Percentiles rank a stretch among this genome's conserved stretches.
phyloP scores from a whole-genome alignment of 2,113 vertebrate species.

The Tachysurus fulvidraco region DNA sequence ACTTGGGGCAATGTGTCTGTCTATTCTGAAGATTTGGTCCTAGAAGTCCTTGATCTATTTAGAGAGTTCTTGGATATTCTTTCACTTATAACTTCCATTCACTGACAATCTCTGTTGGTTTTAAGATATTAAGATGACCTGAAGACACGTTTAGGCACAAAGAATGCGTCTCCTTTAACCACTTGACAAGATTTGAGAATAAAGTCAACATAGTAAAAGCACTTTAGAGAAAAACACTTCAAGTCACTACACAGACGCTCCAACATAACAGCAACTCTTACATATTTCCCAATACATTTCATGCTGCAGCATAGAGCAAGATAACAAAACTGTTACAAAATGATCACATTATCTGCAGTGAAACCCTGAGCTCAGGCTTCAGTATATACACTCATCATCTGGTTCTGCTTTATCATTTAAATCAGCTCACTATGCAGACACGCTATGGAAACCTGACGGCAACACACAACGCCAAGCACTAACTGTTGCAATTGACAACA shows the following conservation, averaged over 20 bases:
- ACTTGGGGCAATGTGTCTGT: background rate
- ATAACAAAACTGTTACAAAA: constrained; percentile 25
- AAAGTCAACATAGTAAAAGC: constrained; percentile 2
- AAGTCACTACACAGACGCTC: constrained; percentile 9
- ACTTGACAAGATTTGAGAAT: background rate
- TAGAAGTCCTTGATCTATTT: background rate
- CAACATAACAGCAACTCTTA: background rate
- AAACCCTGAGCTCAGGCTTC: background rate
- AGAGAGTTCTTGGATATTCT: background rate
- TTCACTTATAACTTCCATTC: background rate
- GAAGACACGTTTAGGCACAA: background rate
- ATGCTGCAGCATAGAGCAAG: constrained; percentile 34
- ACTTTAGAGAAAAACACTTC: background rate
- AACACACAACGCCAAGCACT: constrained; percentile 21
- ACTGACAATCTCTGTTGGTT: background rate
- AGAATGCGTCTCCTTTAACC: constrained; percentile 8
- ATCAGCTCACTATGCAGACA: constrained; percentile 14
- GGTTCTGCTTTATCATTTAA: constrained; percentile 45
- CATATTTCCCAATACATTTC: constrained; percentile 10
- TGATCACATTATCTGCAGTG: background rate
- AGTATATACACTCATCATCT: background rate
- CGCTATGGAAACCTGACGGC: constrained; percentile 35
- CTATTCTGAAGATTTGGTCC: background rate
- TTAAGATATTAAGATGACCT: background rate
- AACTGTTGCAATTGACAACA: background rate